Evolutionary conservation across 2,888 invertebrate genomes (phyloP).

Genomic region (Muscina levida): DNA sequence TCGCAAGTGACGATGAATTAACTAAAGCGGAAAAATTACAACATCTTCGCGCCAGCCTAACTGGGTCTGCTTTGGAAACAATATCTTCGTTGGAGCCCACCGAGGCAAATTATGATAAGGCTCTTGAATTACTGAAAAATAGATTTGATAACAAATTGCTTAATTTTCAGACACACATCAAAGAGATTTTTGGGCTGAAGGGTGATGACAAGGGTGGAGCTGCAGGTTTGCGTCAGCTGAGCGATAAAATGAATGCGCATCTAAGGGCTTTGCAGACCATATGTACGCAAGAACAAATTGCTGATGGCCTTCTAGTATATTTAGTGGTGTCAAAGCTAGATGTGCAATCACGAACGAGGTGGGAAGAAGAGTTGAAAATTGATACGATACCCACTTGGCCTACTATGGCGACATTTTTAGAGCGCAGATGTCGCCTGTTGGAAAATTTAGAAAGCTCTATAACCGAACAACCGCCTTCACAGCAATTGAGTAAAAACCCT

Average conservation of each 20-base stretch:
- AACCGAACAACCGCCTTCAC: background rate
- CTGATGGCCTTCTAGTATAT: conserved; percentile 50
- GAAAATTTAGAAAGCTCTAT: conserved; percentile 47
- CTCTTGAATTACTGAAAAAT: conserved; percentile 58
- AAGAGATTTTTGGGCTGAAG: conserved; percentile 60
- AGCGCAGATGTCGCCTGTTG: conserved; percentile 40
- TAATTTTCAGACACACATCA: conserved; percentile 66
- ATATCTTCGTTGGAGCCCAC: conserved; percentile 60
- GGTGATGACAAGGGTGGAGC: conserved; percentile 53
- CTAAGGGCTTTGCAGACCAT: conserved; percentile 56
- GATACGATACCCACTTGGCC: conserved; percentile 43
- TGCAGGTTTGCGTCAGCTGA: conserved; percentile 55
- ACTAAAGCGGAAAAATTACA: conserved; percentile 61
- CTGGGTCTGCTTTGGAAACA: conserved; percentile 51
- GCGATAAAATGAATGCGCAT: conserved; percentile 56
- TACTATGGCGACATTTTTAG: conserved; percentile 44
- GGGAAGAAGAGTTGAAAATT: conserved; percentile 42
- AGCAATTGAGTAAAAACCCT: background rate
- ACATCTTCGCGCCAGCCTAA: conserved; percentile 50
- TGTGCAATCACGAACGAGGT: conserved; percentile 37
- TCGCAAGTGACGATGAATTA: conserved; percentile 45
- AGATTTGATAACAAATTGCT: conserved; percentile 66
- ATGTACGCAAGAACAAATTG: conserved; percentile 45
- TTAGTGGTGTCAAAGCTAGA: conserved; percentile 53
- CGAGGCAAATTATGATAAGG: conserved; percentile 64